Percentiles rank a stretch among this genome's conserved stretches.
These are phyloP conservation scores for Philonicus albiceps DNA, from an alignment of 2,888 invertebrate species.

Conservation along the genomic window DNA sequence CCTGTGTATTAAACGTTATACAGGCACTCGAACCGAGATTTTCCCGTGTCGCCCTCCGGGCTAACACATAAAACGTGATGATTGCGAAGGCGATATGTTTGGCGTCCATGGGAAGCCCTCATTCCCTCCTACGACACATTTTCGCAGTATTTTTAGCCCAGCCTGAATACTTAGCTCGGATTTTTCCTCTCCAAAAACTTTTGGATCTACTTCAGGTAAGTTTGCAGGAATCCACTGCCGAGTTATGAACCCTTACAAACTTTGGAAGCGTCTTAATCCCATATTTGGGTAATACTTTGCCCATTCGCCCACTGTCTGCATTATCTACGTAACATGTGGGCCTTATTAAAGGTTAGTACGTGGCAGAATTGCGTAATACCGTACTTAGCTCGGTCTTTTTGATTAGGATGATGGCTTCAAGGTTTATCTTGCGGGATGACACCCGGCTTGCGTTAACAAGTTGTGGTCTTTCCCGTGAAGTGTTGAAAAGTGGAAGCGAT, in stretches of 20 bases:
- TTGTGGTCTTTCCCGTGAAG: background rate
- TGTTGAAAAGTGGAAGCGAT: background rate
- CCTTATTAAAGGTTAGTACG: background rate
- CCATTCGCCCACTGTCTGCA: constrained; percentile 1
- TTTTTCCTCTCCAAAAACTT: background rate
- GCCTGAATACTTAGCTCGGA: background rate
- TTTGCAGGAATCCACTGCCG: background rate
- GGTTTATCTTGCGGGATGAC: background rate
- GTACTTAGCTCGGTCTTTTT: background rate
- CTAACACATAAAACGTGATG: constrained; percentile 21
- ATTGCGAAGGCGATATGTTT: constrained; percentile 23
- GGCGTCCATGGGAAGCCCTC: background rate
- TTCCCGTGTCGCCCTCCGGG: background rate
- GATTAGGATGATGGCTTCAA: background rate
- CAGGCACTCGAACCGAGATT: constrained; percentile 6
- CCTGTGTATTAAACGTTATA: background rate
- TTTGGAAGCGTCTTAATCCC: constrained; percentile 13
- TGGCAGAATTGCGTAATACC: constrained; percentile 3
- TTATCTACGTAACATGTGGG: constrained; percentile 21
- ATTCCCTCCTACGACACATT: background rate
- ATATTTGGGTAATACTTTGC: constrained; percentile 7
- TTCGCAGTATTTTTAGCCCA: background rate
- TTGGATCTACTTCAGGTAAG: constrained; percentile 19
- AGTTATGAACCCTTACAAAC: constrained; percentile 23
- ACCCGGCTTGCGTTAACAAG: background rate